phyloP scores from a whole-genome alignment of 1,140 invertebrate genomes.

The Tribolium madens region DNA sequence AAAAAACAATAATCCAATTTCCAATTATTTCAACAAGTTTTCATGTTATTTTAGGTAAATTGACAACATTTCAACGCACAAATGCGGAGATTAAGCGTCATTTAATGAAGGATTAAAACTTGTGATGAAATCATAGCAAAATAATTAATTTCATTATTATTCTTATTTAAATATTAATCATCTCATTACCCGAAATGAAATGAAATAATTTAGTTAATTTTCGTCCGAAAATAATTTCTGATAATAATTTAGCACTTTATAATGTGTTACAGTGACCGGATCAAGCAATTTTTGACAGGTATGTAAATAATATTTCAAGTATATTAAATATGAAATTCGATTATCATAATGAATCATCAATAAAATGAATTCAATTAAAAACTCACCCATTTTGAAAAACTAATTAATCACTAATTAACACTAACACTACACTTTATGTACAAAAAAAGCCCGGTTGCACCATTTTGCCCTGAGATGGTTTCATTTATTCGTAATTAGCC shows the following conservation, averaged over 20 bases:
- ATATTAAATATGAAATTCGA: background rate
- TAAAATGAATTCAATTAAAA: background rate
- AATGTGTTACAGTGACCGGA: background rate
- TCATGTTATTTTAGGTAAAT: too few species aligned
- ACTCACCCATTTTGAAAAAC: background rate
- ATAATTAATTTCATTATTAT: too few species aligned
- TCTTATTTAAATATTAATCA: too few species aligned
- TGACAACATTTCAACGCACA: too few species aligned
- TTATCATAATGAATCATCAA: background rate
- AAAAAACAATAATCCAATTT: too few species aligned
- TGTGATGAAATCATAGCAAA: too few species aligned
- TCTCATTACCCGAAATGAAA: background rate
- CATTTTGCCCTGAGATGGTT: constrained; percentile 56
- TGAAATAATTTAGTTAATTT: background rate
- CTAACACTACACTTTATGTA: constrained; percentile 15
- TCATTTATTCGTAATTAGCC: constrained; percentile 5
- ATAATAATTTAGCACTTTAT: background rate
- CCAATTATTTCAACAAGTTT: too few species aligned
- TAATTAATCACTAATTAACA: background rate
- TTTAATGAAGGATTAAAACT: too few species aligned
- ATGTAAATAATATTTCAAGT: background rate
- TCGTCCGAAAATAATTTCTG: background rate
- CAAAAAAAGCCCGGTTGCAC: constrained; percentile 52
- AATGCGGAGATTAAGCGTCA: too few species aligned
- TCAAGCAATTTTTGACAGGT: background rate